Conservation (phyloP, 2,797 vertebrate species). For the Vultur gryphus region DNA sequence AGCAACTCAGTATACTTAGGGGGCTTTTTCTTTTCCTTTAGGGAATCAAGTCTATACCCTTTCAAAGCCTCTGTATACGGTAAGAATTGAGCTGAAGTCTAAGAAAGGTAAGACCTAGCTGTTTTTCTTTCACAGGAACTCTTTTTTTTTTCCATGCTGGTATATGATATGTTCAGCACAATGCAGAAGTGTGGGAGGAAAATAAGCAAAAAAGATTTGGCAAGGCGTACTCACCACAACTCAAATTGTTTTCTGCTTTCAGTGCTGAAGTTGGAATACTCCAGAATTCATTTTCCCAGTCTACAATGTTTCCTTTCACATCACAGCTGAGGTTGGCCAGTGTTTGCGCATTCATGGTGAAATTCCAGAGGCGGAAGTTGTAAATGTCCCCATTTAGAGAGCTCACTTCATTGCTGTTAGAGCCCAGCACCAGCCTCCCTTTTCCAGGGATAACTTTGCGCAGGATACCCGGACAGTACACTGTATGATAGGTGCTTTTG, state of each 20-base stretch:
- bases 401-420: constrained; percentile 65
- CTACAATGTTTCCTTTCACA: constrained; percentile 83
- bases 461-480: constrained; percentile 66
- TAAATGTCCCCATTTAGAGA: constrained; percentile 86
- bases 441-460: constrained; percentile 69
- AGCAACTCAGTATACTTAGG: background rate
- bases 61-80: background rate
- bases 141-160: background rate
- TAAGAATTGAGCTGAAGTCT: background rate
- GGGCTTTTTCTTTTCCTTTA: background rate
- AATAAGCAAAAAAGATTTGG: constrained; percentile 17
- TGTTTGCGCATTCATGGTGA: constrained; percentile 75
- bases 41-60: background rate
- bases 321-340: constrained; percentile 84
- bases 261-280: constrained; percentile 79
- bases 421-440: constrained; percentile 81
- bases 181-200: background rate
- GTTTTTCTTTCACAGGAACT: background rate
- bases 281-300: constrained; percentile 95
- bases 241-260: constrained; percentile 87
- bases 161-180: constrained; percentile 2
- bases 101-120: background rate
- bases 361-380: constrained; percentile 93
- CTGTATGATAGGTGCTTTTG: constrained; percentile 60
- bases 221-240: constrained; percentile 90